Conservation (phyloP, 2,888 invertebrate genomes). For the Tiliacea citrago region DNA sequence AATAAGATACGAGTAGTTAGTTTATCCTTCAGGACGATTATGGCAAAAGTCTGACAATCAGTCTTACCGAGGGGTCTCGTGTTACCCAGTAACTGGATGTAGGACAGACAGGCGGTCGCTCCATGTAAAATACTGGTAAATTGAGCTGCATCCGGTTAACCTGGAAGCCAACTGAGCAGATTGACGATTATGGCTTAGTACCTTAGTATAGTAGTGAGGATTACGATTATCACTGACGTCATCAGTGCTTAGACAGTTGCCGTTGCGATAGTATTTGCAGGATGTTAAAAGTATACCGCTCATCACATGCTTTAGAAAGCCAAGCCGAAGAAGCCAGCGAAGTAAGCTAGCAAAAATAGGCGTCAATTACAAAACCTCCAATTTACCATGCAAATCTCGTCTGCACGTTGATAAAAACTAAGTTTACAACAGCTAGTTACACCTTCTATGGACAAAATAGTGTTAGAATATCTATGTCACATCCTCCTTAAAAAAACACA, state of each 20-base stretch:
- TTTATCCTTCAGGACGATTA: background rate
- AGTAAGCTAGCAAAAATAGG: background rate
- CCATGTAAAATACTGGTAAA: no score
- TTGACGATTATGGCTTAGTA: no score
- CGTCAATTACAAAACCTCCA: slow-evolving; percentile 13
- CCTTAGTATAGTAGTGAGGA: no score
- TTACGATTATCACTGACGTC: background rate
- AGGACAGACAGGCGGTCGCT: no score
- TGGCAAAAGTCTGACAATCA: no score
- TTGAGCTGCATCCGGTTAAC: no score
- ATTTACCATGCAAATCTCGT: background rate
- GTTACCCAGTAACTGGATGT: no score
- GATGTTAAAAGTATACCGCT: background rate
- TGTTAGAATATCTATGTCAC: slow-evolving; percentile 31
- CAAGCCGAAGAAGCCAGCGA: background rate
- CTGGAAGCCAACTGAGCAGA: no score
- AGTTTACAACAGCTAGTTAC: background rate
- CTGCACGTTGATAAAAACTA: background rate
- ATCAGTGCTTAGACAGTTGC: background rate
- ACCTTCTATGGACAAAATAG: background rate
- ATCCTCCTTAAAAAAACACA: slow-evolving; percentile 16
- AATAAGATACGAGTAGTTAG: no score
- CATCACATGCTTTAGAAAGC: background rate
- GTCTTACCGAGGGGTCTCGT: no score
- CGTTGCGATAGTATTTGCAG: background rate